phyloP scores from a whole-genome alignment of 2,113 vertebrate species.

The Apodemus speciosus region DNA sequence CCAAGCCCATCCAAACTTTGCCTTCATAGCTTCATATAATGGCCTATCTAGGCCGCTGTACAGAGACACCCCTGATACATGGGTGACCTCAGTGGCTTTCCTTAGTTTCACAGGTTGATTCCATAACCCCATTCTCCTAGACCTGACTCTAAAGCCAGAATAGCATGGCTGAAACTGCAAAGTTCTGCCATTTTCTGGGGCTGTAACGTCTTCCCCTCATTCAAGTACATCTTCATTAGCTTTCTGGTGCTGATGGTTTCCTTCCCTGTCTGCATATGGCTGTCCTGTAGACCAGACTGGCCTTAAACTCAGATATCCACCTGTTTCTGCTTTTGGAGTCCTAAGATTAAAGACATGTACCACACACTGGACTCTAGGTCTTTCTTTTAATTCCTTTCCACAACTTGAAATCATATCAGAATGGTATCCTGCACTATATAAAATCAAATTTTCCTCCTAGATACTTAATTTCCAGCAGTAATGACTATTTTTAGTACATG shows the following conservation, averaged over 20 bases:
- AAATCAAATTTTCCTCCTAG: no score
- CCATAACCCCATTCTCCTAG: not conserved
- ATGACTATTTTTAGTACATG: no score
- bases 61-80: not conserved
- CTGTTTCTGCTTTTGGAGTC: not conserved
- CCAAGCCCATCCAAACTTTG: not conserved
- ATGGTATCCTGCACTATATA: no score
- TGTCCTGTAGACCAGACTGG: not conserved
- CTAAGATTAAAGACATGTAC: not conserved
- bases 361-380: not conserved
- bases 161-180: not conserved
- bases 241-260: not conserved
- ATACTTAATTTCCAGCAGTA: no score
- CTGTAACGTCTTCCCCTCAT: not conserved
- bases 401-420: not conserved
- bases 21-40: not conserved
- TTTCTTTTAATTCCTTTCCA: not conserved
- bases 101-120: not conserved
- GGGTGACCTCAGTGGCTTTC: not conserved
- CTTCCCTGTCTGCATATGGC: not conserved
- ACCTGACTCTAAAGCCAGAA: not conserved
- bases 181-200: not conserved
- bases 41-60: not conserved
- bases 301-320: not conserved
- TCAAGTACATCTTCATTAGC: not conserved